Conservation (phyloP, 2,113 vertebrate species). For the Chinchilla lanigera region DNA sequence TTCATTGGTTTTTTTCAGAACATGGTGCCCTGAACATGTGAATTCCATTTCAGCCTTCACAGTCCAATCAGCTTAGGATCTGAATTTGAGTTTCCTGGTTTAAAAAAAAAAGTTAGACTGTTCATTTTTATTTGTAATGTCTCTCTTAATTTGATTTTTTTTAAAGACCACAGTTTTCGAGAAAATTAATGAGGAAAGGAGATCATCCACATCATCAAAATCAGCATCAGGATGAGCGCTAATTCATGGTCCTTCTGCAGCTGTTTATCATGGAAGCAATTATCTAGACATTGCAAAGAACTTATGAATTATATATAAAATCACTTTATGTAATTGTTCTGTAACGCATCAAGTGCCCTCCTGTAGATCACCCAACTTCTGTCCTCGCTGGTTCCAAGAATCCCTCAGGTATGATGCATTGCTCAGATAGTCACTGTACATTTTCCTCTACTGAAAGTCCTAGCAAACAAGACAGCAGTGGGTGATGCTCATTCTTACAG, state of each 20-base stretch:
- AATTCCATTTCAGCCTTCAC: not conserved
- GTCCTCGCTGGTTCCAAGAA: not conserved
- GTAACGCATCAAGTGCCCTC: not conserved
- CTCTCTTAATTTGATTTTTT: not conserved
- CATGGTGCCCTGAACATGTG: not conserved
- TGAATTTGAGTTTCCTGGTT: not conserved
- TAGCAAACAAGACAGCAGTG: too few relatives aligned
- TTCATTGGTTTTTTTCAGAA: slow-evolving; percentile 33
- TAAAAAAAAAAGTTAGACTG: not conserved
- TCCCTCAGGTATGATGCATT: not conserved
- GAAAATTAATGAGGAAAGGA: not conserved
- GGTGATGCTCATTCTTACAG: not conserved
- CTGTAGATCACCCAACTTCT: not conserved
- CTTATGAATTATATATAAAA: not conserved
- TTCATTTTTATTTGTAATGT: not conserved
- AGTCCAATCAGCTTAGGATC: not conserved
- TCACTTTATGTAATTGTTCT: not conserved
- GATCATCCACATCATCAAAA: not conserved
- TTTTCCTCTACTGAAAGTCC: not conserved
- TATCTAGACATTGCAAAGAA: not conserved
- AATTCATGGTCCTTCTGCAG: not conserved
- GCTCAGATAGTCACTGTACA: not conserved
- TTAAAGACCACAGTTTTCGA: not conserved
- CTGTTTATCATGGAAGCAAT: not conserved
- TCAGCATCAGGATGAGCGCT: not conserved